Percentiles rank a stretch among this genome's conserved stretches.
phyloP scores from a whole-genome alignment of 1,140 invertebrate species.

The Leptestheria dahalacensis region DNA sequence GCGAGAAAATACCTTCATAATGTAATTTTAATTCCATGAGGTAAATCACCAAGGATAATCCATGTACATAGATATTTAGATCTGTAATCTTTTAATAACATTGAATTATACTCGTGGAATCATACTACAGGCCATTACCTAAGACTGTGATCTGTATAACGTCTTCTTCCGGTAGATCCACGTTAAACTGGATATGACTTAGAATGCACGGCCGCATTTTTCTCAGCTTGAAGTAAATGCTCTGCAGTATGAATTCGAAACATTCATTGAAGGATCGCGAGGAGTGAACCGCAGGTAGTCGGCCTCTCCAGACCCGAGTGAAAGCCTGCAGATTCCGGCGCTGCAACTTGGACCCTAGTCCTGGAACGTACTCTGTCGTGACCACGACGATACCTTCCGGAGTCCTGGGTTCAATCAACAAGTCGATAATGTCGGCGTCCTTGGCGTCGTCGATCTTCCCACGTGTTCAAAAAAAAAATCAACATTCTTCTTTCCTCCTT shows the following conservation, averaged over 20 bases:
- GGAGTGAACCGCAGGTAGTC: constrained; percentile 37
- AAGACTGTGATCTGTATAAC: constrained; percentile 72
- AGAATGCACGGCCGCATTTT: constrained; percentile 67
- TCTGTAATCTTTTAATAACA: not conserved
- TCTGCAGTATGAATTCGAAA: constrained; percentile 50
- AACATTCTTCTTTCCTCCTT: not conserved
- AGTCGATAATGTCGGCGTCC: constrained; percentile 60
- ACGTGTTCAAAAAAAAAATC: constrained; percentile 2
- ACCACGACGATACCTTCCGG: constrained; percentile 67
- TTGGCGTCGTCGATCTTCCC: constrained; percentile 66
- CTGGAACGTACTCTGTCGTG: constrained; percentile 66
- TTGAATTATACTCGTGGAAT: too few relatives aligned
- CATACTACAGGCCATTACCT: too few relatives aligned
- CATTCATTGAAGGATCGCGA: constrained; percentile 34
- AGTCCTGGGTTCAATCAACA: constrained; percentile 57
- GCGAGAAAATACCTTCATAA: too few relatives aligned
- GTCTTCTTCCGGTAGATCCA: constrained; percentile 70
- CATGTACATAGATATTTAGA: too few relatives aligned
- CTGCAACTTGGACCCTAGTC: constrained; percentile 36
- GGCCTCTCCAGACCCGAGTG: constrained; percentile 61
- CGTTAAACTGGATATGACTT: constrained; percentile 55
- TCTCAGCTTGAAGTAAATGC: constrained; percentile 69
- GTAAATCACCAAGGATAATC: too few relatives aligned
- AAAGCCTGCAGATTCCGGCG: constrained; percentile 69
- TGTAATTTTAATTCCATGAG: too few relatives aligned